Percentiles rank a stretch among this genome's conserved stretches.
phyloP scores from a whole-genome alignment of 2,888 invertebrate species.

The Oscheius sp. region DNA sequence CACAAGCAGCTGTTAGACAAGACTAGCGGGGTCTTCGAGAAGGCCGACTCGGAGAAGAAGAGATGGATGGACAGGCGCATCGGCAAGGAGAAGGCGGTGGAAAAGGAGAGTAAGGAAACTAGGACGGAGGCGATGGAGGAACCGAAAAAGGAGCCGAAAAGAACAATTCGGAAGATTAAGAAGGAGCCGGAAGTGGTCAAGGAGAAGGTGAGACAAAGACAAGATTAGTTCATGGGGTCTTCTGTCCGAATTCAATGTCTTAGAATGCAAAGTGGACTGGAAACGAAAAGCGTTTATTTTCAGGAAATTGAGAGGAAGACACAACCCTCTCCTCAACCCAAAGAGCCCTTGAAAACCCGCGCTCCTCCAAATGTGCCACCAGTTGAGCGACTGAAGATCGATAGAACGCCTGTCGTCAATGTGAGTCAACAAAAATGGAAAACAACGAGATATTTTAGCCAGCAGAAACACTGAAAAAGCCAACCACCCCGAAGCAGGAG shows the following conservation, averaged over 20 bases:
- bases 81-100: conserved; percentile 55
- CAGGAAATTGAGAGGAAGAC: not conserved
- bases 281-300: too few relatives aligned
- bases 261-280: too few relatives aligned
- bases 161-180: conserved; percentile 42
- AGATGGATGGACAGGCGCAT: conserved; percentile 63
- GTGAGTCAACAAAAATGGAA: not conserved
- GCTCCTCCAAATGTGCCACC: too few relatives aligned
- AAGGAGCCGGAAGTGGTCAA: conserved; percentile 30
- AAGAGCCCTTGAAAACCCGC: too few relatives aligned
- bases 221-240: too few relatives aligned
- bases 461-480: conserved; percentile 28
- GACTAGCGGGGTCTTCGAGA: conserved; percentile 52
- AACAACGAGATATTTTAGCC: conserved; percentile 11
- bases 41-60: conserved; percentile 67
- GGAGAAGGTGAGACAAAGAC: not conserved
- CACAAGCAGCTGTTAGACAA: conserved; percentile 40
- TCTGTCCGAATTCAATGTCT: too few relatives aligned
- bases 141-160: conserved; percentile 39
- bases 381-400: not conserved
- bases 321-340: not conserved
- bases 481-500: conserved; percentile 20
- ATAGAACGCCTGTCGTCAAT: not conserved
- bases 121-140: conserved; percentile 31
- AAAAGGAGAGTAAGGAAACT: conserved; percentile 50